These are phyloP conservation scores for Steinernema scapterisci DNA, from an alignment of 2,888 invertebrate species.

Conservation along the genomic window DNA sequence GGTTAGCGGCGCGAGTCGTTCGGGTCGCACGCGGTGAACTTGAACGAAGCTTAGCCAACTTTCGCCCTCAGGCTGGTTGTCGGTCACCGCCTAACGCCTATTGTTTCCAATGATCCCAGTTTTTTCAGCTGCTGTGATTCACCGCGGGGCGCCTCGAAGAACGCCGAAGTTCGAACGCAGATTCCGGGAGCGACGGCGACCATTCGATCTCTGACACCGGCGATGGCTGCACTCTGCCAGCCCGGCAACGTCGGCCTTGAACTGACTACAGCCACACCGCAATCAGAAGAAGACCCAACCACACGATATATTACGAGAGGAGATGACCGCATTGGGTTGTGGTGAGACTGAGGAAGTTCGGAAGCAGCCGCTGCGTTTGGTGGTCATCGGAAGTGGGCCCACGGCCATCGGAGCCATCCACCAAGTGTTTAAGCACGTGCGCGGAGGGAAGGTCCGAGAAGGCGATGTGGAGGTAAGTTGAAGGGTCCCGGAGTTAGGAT, in stretches of 20 bases:
- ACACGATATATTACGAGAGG: too few relatives aligned
- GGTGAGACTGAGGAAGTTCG: not conserved
- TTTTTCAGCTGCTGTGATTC: not conserved
- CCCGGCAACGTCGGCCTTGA: constrained; percentile 4
- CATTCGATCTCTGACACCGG: too few relatives aligned
- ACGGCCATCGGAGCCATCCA: constrained; percentile 40
- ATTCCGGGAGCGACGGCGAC: not conserved
- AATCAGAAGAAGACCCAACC: constrained; percentile 10
- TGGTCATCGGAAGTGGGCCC: constrained; percentile 44
- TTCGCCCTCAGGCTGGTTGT: constrained; percentile 1
- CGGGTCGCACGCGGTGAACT: constrained; percentile 19
- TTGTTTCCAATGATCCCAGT: constrained; percentile 17
- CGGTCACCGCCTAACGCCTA: not conserved
- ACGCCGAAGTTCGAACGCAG: not conserved
- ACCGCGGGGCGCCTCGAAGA: not conserved
- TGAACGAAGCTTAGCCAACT: constrained; percentile 22
- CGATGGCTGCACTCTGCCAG: not conserved
- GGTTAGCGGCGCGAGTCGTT: not conserved
- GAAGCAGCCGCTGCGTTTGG: constrained; percentile 21
- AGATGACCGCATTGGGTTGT: constrained; percentile 2
- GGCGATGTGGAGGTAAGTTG: constrained; percentile 17
- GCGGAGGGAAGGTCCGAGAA: constrained; percentile 2
- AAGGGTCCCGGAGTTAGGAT: not conserved
- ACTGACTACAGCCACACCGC: constrained; percentile 16
- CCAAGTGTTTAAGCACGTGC: constrained; percentile 28